Evolutionary conservation across 1,140 invertebrate genomes (phyloP).

Genomic region (Hyles vespertilio): DNA sequence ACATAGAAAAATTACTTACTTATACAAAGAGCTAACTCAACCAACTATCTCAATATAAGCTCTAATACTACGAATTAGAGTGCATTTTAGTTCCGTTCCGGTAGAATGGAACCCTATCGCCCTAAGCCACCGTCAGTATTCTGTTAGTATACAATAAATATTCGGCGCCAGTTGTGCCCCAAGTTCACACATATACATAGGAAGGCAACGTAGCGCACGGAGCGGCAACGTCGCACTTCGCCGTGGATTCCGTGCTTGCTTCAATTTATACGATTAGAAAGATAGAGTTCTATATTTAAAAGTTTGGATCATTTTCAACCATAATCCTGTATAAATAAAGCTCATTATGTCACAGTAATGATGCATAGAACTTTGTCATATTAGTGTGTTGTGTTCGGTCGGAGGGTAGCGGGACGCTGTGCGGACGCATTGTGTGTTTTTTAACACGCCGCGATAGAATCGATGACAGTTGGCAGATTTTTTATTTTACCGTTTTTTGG

Average conservation of each 20-base stretch:
- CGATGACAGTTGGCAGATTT: slow-evolving; percentile 75
- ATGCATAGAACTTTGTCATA: slow-evolving; percentile 37
- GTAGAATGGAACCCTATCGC: slow-evolving; percentile 57
- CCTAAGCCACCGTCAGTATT: slow-evolving; percentile 65
- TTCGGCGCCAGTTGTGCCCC: slow-evolving; percentile 70
- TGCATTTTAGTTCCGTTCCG: slow-evolving; percentile 27
- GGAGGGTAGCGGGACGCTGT: slow-evolving; percentile 68
- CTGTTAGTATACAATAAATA: slow-evolving; percentile 75
- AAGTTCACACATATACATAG: slow-evolving; percentile 72
- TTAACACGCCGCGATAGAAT: slow-evolving; percentile 63
- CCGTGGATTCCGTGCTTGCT: slow-evolving; percentile 61
- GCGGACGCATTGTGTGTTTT: slow-evolving; percentile 66
- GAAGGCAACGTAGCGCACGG: slow-evolving; percentile 50
- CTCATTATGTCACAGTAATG: slow-evolving; percentile 12
- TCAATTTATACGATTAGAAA: slow-evolving; percentile 40
- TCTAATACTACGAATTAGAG: slow-evolving; percentile 38
- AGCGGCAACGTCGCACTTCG: slow-evolving; percentile 64
- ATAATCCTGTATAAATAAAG: slow-evolving; percentile 14
- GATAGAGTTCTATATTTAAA: slow-evolving; percentile 40
- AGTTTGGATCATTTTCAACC: slow-evolving; percentile 15
- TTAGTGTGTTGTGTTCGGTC: slow-evolving; percentile 6
- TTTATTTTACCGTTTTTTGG: slow-evolving; percentile 74
- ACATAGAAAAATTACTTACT: slow-evolving; percentile 61
- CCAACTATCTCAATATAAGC: slow-evolving; percentile 31
- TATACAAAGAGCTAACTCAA: slow-evolving; percentile 39